Percentiles rank a stretch among this genome's conserved stretches.
Evolutionary conservation across 37 sponge, comb jelly and placozoan species (phyloP).

Genomic region (Theonella swinhoei): DNA sequence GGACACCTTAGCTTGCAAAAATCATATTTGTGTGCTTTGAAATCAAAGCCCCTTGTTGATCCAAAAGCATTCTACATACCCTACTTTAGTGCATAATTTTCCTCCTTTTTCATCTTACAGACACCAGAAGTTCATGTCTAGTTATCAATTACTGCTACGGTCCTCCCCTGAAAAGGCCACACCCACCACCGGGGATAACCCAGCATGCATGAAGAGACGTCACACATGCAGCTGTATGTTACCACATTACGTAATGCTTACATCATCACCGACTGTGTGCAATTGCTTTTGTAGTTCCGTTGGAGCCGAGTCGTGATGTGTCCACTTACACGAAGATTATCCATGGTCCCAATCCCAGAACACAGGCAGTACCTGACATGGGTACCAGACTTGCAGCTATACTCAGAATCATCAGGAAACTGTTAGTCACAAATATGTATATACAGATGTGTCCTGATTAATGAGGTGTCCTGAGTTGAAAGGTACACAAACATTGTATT

Average conservation of each 20-base stretch:
- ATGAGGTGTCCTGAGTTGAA: too few relatives aligned
- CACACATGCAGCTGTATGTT: too few relatives aligned
- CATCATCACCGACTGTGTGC: not conserved
- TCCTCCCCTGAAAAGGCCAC: not conserved
- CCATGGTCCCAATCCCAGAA: conserved; percentile 12
- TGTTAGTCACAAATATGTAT: too few relatives aligned
- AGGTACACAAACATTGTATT: too few relatives aligned
- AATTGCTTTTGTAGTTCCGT: too few relatives aligned
- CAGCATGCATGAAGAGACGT: too few relatives aligned
- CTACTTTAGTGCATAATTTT: not conserved
- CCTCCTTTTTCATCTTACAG: not conserved
- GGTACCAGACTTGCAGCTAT: conserved; percentile 20
- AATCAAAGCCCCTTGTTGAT: too few relatives aligned
- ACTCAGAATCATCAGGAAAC: conserved; percentile 9
- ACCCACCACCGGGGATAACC: not conserved
- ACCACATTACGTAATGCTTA: too few relatives aligned
- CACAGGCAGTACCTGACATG: conserved; percentile 7
- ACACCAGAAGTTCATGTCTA: not conserved
- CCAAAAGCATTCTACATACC: too few relatives aligned
- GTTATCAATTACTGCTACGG: not conserved
- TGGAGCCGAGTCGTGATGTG: not conserved
- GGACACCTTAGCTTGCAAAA: too few relatives aligned
- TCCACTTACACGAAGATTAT: conserved; percentile 6
- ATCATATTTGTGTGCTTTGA: too few relatives aligned
- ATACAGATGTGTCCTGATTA: too few relatives aligned